Evolutionary conservation across 2,888 invertebrate genomes (phyloP).

Genomic region (Lucinisca nassula): DNA sequence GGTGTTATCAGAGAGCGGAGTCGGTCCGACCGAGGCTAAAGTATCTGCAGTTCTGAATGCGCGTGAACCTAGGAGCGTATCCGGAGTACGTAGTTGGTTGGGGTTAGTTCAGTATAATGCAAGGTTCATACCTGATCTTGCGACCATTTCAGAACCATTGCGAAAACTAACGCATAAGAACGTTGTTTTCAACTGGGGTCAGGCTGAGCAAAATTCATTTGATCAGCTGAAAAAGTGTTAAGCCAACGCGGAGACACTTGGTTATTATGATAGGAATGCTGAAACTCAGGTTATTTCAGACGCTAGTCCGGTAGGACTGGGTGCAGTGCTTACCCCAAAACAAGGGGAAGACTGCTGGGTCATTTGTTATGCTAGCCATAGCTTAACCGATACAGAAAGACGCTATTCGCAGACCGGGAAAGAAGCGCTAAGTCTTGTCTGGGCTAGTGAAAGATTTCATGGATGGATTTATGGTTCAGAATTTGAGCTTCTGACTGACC

Average conservation of each 20-base stretch:
- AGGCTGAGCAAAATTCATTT: no score
- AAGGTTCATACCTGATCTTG: no score
- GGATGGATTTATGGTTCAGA: slow-evolving; percentile 62
- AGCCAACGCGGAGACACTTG: slow-evolving; percentile 25
- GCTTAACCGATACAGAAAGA: slow-evolving; percentile 51
- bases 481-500: no score
- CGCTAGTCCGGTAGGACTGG: slow-evolving; percentile 59
- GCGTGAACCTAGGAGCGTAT: no score
- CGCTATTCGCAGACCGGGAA: slow-evolving; percentile 60
- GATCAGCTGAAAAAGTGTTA: slow-evolving; percentile 49
- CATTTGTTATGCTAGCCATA: slow-evolving; percentile 64
- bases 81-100: no score
- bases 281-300: slow-evolving; percentile 58
- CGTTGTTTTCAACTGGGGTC: no score
- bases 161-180: no score
- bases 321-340: slow-evolving; percentile 54
- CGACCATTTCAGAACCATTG: no score
- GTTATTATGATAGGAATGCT: slow-evolving; percentile 48
- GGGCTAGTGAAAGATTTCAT: slow-evolving; percentile 72
- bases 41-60: no score
- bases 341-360: slow-evolving; percentile 30
- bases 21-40: no score
- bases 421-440: slow-evolving; percentile 68
- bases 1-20: no score
- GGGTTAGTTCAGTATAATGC: no score